Conservation (phyloP, 1,140 invertebrate genomes). For the Druon quercuslanigerum region DNA sequence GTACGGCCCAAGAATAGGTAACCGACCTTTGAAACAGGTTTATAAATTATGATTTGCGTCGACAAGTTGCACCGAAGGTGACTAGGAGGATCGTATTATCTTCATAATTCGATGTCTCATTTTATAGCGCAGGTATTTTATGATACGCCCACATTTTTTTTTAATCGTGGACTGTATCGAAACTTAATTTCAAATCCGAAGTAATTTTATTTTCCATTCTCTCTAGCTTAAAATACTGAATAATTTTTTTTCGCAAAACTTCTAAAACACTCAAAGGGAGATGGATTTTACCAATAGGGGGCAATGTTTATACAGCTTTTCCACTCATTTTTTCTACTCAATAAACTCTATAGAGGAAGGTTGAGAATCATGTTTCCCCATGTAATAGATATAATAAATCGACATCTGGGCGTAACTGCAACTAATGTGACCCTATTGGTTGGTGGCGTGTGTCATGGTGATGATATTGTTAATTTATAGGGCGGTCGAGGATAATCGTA, state of each 20-base stretch:
- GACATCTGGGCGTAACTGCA: conserved; percentile 44
- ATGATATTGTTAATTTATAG: conserved; percentile 42
- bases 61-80: background rate
- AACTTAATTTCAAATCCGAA: too few relatives aligned
- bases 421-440: conserved; percentile 51
- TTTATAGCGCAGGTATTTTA: background rate
- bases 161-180: too few relatives aligned
- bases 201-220: too few relatives aligned
- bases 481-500: conserved; percentile 3
- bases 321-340: too few relatives aligned
- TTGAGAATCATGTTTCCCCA: too few relatives aligned
- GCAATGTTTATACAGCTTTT: too few relatives aligned
- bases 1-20: conserved; percentile 4
- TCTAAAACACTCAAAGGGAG: too few relatives aligned
- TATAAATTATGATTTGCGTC: conserved; percentile 5
- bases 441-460: conserved; percentile 40
- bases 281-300: too few relatives aligned
- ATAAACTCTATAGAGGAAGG: too few relatives aligned
- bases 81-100: background rate
- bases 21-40: conserved; percentile 10
- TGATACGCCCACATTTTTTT: background rate
- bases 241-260: too few relatives aligned
- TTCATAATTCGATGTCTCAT: conserved; percentile 2
- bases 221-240: too few relatives aligned
- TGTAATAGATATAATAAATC: conserved; percentile 37